Conservation (phyloP, 2,888 invertebrate genomes). For the Ophioninae sp. region DNA sequence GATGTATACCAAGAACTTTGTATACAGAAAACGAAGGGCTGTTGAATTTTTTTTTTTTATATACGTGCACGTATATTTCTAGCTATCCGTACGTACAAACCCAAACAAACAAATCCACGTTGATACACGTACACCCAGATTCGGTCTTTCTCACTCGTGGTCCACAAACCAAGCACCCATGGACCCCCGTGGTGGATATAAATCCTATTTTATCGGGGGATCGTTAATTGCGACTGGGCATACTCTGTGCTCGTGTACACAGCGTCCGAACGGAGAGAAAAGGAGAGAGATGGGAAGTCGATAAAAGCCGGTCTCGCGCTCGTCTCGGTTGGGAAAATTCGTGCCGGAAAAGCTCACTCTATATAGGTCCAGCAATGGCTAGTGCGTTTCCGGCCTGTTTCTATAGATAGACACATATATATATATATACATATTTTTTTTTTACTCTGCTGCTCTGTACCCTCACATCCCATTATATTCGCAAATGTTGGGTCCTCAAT, state of each 20-base stretch:
- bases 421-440: constrained; percentile 12
- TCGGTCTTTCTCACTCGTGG: constrained; percentile 35
- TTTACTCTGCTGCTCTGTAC: constrained; percentile 15
- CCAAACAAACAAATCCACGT: background rate
- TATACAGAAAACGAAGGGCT: background rate
- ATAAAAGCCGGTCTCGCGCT: constrained; percentile 65
- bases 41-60: background rate
- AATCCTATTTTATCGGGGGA: constrained; percentile 67
- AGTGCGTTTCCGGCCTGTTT: constrained; percentile 53
- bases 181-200: constrained; percentile 54
- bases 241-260: constrained; percentile 59
- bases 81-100: background rate
- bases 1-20: background rate
- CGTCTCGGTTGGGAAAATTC: constrained; percentile 64
- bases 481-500: constrained; percentile 39
- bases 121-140: constrained; percentile 4
- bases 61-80: background rate
- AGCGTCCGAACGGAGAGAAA: constrained; percentile 22
- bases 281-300: constrained; percentile 53
- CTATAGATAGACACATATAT: constrained; percentile 15
- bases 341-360: constrained; percentile 49
- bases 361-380: constrained; percentile 56
- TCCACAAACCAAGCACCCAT: constrained; percentile 44
- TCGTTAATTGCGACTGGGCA: constrained; percentile 67
- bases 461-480: constrained; percentile 47